These are phyloP conservation scores for Sylvia atricapilla DNA, from an alignment of 2,113 vertebrate genomes.

Conservation along the genomic window DNA sequence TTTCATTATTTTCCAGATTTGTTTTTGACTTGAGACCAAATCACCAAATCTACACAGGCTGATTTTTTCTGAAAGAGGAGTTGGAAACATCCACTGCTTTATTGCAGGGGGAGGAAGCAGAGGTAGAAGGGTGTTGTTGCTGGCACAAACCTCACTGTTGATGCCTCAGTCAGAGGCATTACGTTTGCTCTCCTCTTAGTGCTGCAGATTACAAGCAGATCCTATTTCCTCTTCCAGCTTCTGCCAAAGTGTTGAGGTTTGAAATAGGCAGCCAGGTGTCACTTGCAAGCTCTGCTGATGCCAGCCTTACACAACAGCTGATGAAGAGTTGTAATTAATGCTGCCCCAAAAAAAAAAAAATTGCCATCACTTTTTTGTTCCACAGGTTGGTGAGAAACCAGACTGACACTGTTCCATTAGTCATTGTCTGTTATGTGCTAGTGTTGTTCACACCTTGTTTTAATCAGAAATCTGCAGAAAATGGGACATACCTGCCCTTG, in stretches of 20 bases:
- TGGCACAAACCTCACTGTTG: background rate
- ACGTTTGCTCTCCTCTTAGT: background rate
- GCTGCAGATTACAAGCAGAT: background rate
- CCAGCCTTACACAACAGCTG: background rate
- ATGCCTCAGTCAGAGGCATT: background rate
- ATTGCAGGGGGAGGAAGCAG: background rate
- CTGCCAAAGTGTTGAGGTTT: background rate
- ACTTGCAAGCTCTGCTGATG: background rate
- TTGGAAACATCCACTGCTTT: background rate
- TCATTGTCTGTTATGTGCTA: background rate
- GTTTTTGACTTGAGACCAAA: conserved; percentile 43
- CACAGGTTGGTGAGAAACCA: background rate
- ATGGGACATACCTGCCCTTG: background rate
- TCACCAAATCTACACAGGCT: background rate
- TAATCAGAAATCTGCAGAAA: background rate
- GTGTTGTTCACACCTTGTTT: background rate
- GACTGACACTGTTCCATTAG: background rate
- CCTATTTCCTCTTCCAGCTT: conserved; percentile 1
- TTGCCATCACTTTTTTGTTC: background rate
- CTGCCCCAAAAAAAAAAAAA: background rate
- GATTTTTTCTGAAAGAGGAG: background rate
- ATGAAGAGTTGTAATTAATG: background rate
- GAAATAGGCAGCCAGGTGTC: background rate
- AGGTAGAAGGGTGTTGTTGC: conserved; percentile 1
- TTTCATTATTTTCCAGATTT: conserved; percentile 55